phyloP scores from a whole-genome alignment of 2,113 vertebrate species.

The Asarcornis scutulata region DNA sequence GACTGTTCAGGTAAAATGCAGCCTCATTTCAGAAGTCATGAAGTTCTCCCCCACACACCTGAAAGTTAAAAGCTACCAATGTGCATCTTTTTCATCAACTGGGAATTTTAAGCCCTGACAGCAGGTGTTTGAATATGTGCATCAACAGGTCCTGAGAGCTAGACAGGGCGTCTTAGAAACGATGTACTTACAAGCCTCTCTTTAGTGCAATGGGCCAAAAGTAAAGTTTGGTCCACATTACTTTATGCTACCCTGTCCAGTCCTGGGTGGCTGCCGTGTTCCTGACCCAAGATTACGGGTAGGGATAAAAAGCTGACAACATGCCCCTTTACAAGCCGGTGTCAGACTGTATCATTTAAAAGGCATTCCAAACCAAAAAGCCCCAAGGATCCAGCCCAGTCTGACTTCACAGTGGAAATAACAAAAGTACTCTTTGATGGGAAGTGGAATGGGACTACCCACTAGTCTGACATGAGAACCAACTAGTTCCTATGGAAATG shows the following conservation, averaged over 20 bases:
- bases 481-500: rapidly evolving
- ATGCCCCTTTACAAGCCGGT: not conserved
- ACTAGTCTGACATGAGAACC: not conserved
- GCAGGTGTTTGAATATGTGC: rapidly evolving
- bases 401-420: not conserved
- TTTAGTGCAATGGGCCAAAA: rapidly evolving
- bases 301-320: not conserved
- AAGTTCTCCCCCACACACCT: not conserved
- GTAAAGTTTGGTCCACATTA: rapidly evolving
- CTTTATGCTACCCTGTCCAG: not conserved
- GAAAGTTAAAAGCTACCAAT: not conserved
- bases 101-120: not conserved
- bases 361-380: not conserved
- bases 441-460: not conserved
- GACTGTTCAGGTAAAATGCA: not conserved
- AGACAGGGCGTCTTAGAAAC: rapidly evolving
- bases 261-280: not conserved
- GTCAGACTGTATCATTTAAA: not conserved
- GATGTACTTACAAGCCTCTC: rapidly evolving
- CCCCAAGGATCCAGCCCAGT: not conserved
- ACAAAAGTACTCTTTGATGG: not conserved
- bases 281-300: not conserved
- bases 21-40: not conserved
- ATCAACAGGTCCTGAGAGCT: not conserved
- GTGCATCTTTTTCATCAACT: not conserved